These are phyloP conservation scores for Silurus glanis DNA, from an alignment of 2,113 vertebrate genomes.

Conservation along the genomic window DNA sequence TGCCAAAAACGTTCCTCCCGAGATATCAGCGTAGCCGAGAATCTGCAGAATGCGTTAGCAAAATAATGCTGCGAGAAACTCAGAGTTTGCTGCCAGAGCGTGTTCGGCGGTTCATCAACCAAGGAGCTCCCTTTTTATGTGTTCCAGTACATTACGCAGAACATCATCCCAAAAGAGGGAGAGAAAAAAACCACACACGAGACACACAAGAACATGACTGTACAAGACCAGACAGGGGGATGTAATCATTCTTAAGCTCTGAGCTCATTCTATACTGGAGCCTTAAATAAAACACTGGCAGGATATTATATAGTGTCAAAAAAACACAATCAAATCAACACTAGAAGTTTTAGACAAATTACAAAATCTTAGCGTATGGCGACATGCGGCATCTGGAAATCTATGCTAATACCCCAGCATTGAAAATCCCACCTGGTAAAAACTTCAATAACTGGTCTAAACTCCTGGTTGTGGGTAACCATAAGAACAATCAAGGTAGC, in stretches of 20 bases:
- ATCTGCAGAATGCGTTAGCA: conserved; percentile 41
- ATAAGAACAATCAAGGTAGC: background rate
- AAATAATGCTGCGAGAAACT: conserved; percentile 41
- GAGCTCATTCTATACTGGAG: background rate
- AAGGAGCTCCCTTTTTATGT: conserved; percentile 59
- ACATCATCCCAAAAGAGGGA: background rate
- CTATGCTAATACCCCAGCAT: background rate
- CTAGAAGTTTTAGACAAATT: background rate
- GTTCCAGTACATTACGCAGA: background rate
- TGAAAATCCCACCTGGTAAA: background rate
- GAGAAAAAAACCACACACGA: background rate
- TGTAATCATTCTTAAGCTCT: conserved; percentile 5
- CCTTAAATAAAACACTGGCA: background rate
- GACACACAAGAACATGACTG: background rate
- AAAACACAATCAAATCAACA: background rate
- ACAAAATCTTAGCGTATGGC: background rate
- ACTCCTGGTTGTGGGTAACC: background rate
- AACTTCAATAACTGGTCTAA: background rate
- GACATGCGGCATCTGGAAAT: background rate
- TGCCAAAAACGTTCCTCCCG: background rate
- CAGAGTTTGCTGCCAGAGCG: conserved; percentile 51
- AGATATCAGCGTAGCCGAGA: conserved; percentile 13
- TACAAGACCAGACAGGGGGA: conserved; percentile 8
- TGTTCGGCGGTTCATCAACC: conserved; percentile 54
- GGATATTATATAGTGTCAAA: too few relatives aligned